A percentile compares a stretch with the other conserved stretches of the same genome.
Evolutionary conservation across 2,888 invertebrate species (phyloP).

Genomic region (Morinoia aosen): DNA sequence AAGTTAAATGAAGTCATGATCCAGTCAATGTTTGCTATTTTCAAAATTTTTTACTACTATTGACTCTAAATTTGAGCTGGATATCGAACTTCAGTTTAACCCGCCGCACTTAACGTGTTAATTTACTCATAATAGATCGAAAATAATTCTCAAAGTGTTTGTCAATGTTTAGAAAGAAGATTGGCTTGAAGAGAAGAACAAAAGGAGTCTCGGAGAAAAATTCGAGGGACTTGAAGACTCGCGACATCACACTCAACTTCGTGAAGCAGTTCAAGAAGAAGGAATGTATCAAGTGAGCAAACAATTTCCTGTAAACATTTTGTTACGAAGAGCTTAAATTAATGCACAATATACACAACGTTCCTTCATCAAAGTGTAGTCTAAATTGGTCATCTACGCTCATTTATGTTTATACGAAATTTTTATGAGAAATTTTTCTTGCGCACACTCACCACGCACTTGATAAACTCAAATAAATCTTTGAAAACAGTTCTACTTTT

Average conservation of each 20-base stretch:
- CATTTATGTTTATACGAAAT: too few species aligned
- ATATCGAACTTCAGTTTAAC: too few species aligned
- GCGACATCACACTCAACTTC: constrained; percentile 57
- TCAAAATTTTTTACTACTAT: too few species aligned
- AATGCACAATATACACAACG: neutral
- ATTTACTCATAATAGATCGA: neutral
- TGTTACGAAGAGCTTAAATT: neutral
- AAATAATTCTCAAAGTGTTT: neutral
- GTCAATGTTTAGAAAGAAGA: constrained; percentile 54
- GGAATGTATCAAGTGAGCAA: constrained; percentile 60
- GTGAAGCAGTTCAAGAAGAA: constrained; percentile 60
- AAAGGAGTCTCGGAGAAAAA: constrained; percentile 32
- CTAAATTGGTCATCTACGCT: too few species aligned
- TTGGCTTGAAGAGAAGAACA: constrained; percentile 57
- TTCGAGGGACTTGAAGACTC: constrained; percentile 32
- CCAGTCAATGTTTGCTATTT: too few species aligned
- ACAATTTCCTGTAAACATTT: neutral
- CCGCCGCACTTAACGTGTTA: too few species aligned
- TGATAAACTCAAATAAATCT: too few species aligned
- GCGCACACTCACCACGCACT: too few species aligned
- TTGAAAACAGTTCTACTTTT: too few species aligned
- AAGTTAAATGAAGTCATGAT: too few species aligned
- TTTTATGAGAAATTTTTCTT: too few species aligned
- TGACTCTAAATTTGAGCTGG: too few species aligned
- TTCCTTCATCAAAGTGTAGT: neutral